Conservation (phyloP, 2,888 invertebrate species). For the Rhagonycha lutea region DNA sequence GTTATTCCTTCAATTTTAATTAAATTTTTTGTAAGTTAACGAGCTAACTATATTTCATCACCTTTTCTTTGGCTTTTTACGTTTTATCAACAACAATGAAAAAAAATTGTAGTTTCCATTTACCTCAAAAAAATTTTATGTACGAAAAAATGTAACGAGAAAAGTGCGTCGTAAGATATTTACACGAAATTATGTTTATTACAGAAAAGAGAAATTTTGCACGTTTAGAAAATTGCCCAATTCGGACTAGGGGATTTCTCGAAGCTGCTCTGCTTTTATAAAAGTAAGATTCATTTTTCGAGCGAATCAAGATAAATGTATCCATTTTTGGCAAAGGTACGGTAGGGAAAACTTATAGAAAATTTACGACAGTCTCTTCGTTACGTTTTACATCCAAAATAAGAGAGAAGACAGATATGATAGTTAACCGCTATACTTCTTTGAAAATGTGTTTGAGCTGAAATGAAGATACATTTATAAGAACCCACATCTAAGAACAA, state of each 20-base stretch:
- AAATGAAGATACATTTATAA: conserved; percentile 24
- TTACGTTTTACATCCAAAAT: conserved; percentile 21
- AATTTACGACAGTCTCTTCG: conserved; percentile 25
- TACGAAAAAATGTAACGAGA: background rate
- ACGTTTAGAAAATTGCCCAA: conserved; percentile 26
- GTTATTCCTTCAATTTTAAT: background rate
- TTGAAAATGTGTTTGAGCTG: conserved; percentile 10
- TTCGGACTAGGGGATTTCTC: conserved; percentile 24
- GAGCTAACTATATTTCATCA: background rate
- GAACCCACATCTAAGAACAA: conserved; percentile 4
- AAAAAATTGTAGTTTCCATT: background rate
- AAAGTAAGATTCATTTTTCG: conserved; percentile 30
- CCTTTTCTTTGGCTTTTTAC: background rate
- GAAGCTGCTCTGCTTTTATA: conserved; percentile 21
- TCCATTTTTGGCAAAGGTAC: conserved; percentile 30
- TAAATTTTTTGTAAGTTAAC: background rate
- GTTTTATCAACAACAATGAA: background rate
- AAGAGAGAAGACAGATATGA: conserved; percentile 13
- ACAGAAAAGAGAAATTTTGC: conserved; percentile 20
- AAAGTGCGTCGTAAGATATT: conserved; percentile 7
- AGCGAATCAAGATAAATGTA: conserved; percentile 31
- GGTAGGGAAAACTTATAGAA: conserved; percentile 26
- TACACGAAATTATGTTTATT: conserved; percentile 19
- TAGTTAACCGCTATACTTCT: conserved; percentile 20
- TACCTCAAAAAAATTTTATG: conserved; percentile 1